Evolutionary conservation across 2,888 invertebrate species (phyloP), one percentile per base, ranked within the genome.

Genomic region (Anthoptus insignis): DNA sequence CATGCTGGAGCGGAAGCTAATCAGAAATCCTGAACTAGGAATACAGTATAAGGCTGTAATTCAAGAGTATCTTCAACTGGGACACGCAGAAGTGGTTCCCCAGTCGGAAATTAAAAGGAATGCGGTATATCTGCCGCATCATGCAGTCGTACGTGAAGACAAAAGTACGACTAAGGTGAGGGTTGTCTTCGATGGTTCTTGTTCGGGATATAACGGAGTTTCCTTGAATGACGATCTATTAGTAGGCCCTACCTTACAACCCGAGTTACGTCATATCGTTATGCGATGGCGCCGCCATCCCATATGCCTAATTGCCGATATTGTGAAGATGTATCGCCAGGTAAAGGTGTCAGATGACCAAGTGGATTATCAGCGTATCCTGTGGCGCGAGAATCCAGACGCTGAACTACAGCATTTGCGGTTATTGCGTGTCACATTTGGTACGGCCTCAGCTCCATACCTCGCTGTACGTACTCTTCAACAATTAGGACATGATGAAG

Each of bases 251-350:
- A 67, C 66, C 6, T 54, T 77, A 6, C 78, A 79, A 60, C 52
- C 66, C 8, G 74, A 75, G 39, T 52, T 78, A 49, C 64, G 76
- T 29, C 69, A 74, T 21, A 64, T 78, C 8, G 34, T 77, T 1
- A 69, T 76, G 65, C 60, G 73, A 11, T 79, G 77, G 72, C 47
- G 77, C 22, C 39, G 9, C 1, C 59, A 73, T 54, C 65, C 59
- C 2, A 66, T 77, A 7, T 73, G 65, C 14, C 50, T 80, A 0
- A 69, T 71, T 1, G 73, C 75, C 5, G 77, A 76, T 45, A 69
- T 78, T 9, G 64, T 69, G 3, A 76, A 80, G 59, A 80, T 81
- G 78, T 81, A 76, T 49, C 59, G 76, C 0, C 73, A 76, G 64
- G 66, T 78, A 9, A 66, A 64, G 13, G 69, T 79, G 3, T 7